These are phyloP conservation scores for Agrotis exclamationis DNA, from an alignment of 2,888 invertebrate genomes.

Conservation along the genomic window DNA sequence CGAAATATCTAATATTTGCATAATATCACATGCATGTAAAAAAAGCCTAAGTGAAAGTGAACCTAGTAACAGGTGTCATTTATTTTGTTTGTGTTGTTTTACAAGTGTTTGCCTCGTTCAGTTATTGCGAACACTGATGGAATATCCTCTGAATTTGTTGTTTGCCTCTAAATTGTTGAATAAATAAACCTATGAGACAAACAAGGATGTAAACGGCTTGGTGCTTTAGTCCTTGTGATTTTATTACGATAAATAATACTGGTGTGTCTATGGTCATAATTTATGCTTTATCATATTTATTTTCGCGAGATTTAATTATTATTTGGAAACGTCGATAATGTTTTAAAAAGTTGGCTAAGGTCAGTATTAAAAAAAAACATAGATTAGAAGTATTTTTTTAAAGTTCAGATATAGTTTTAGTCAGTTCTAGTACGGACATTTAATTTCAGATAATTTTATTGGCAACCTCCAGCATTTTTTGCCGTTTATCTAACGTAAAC, in stretches of 20 bases:
- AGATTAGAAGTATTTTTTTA: too few relatives aligned
- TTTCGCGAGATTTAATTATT: not conserved
- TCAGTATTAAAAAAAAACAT: too few relatives aligned
- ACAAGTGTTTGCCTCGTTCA: slow-evolving; percentile 68
- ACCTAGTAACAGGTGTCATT: slow-evolving; percentile 84
- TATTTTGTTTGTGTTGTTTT: slow-evolving; percentile 79
- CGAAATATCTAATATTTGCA: slow-evolving; percentile 85
- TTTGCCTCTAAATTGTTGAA: slow-evolving; percentile 29
- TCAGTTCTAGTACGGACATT: not conserved
- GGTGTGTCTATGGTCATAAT: not conserved
- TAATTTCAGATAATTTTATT: too few relatives aligned
- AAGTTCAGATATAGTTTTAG: not conserved
- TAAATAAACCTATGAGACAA: slow-evolving; percentile 36
- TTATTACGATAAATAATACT: slow-evolving; percentile 24
- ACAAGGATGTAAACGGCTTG: slow-evolving; percentile 22
- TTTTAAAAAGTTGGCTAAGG: too few relatives aligned
- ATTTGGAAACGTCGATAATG: not conserved
- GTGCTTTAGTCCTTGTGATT: slow-evolving; percentile 27
- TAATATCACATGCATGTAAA: slow-evolving; percentile 75
- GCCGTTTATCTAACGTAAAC: slow-evolving; percentile 32
- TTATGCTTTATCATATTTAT: not conserved
- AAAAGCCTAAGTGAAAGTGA: slow-evolving; percentile 84
- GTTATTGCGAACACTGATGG: slow-evolving; percentile 68
- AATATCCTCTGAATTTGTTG: slow-evolving; percentile 56
- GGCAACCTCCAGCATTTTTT: not conserved